Percentiles rank a stretch among this genome's conserved stretches.
These are phyloP conservation scores for Botrylloides violaceus DNA, from an alignment of 23 tunicate genomes.

Conservation along the genomic window DNA sequence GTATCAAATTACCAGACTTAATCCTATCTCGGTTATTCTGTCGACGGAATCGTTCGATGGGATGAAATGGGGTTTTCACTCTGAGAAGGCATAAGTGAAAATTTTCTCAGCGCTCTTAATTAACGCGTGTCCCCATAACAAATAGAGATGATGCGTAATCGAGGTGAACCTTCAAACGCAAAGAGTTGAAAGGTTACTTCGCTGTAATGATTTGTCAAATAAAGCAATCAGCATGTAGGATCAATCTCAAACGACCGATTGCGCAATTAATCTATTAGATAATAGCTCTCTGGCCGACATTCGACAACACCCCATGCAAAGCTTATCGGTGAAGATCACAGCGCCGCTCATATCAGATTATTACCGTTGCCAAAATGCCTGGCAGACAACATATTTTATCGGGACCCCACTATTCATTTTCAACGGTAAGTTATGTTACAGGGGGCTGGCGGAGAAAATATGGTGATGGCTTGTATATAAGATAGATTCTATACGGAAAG, in stretches of 20 bases:
- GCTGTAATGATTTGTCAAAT: slow-evolving; percentile 16
- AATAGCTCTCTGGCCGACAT: not conserved
- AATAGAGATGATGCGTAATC: slow-evolving; percentile 17
- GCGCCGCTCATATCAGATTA: too few relatives aligned
- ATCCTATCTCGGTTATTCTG: slow-evolving; percentile 12
- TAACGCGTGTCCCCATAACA: slow-evolving; percentile 23
- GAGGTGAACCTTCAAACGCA: not conserved
- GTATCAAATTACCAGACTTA: slow-evolving; percentile 14
- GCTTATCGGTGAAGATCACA: too few relatives aligned
- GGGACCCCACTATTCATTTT: too few relatives aligned
- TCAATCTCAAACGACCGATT: slow-evolving; percentile 8
- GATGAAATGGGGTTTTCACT: not conserved
- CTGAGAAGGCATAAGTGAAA: not conserved
- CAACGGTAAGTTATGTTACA: too few relatives aligned
- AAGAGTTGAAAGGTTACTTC: slow-evolving; percentile 5
- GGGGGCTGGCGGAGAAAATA: too few relatives aligned
- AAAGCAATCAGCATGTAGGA: not conserved
- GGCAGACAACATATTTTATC: too few relatives aligned
- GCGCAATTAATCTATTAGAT: not conserved
- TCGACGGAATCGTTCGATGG: not conserved
- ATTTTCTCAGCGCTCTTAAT: slow-evolving; percentile 18
- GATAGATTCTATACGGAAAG: too few relatives aligned
- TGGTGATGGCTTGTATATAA: too few relatives aligned
- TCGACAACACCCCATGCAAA: too few relatives aligned
- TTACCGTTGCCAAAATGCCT: too few relatives aligned